Base-by-base conservation (phyloP, 2,888 invertebrate species). In the Tenthredo notha region DNA sequence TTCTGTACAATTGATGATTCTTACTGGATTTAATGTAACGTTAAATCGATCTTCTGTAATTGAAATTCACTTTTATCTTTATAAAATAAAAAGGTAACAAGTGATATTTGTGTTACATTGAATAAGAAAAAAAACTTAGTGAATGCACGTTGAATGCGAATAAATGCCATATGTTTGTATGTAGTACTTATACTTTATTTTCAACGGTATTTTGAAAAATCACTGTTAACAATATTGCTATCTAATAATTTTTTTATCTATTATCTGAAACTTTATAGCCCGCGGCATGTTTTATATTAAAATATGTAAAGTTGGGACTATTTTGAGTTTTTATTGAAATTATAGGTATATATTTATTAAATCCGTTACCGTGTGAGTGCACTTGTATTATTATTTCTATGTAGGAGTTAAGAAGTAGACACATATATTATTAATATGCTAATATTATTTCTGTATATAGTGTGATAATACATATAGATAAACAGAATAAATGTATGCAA, bases 261-360 rank as follows among this genome's bases (percentile, higher is more conserved):
- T 29, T 21, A 33, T 33, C 40, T 25, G n/a, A 33, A 40, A 47
- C 67, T 47, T n/a, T 15, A 18, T 4, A 65, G 1, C 43, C 43
- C 67, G 61, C 43, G 25, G 67, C 67, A 70, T 70, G 83, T 83
- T 83, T 83, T 83, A 83, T 83, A 83, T 83, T 83, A 83, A 83
- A 83, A 83, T 83, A 70, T 83, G 83, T 67, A 25, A 83, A 43
- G 29, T n/a, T 67, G 43, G 67, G 33, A 67, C n/a, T 33, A 80
- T 80, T 37, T 7, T 37, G 47, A 83, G 25, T 67, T 33, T 47
- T 12, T 40, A 43, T 74, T 74, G 43, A 43, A 43, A 18, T 43
- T 40, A 74, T 33, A 47, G 21, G 15, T 83, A 83, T 83, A 67
- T 83, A 61, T 80, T 80, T 80, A 61, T 67, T 25, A 6, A 40